Evolutionary conservation across 2,888 invertebrate species (phyloP), one percentile per base, ranked within the genome.

Genomic region (Harpalus rufipes): DNA sequence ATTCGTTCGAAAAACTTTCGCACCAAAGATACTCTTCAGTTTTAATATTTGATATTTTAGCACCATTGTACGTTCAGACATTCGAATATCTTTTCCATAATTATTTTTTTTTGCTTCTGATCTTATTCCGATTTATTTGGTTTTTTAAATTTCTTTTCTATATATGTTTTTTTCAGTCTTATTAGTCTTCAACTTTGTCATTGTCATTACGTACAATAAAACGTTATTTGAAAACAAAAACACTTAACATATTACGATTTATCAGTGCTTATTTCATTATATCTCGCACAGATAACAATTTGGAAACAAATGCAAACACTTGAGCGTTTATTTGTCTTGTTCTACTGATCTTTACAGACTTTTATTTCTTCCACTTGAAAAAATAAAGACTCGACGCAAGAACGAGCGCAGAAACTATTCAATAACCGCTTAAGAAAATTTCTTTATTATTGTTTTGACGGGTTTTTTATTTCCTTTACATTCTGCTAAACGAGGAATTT

Each of bases 291-390:
- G 68, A 32, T 41, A 68, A 68, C 68, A 68, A 68, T 68, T 68
- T 68, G n/a, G n/a, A 68, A 68, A 68, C n/a, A 1, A 68, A 68
- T 68, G 68, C 14, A 68, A 39, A 39, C 39, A 68, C 68, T 68
- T 68, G 68, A 68, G 32, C 68, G 39, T 68, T 68, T 68, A 63
- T 32, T n/a, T 68, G 68, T 68, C 68, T 68, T 32, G 25, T 68
- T 68, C 14, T 32, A 7, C 39, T 32, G 39, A 68, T 68, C 68
- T 39, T 68, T 12, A 39, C 68, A 32, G 68, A 68, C 68, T 68
- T 68, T 68, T 68, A 68, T 68, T 68, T 63, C 44, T 68, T 68
- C 68, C 68, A 68, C 68, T 68, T 68, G 68, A 68, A 68, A 68
- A 68, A 68, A 68, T 68, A 32, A 68, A 39, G 14, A 68, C 39